phyloP scores from a whole-genome alignment of 1,140 invertebrate genomes.

The Psix sp. region DNA sequence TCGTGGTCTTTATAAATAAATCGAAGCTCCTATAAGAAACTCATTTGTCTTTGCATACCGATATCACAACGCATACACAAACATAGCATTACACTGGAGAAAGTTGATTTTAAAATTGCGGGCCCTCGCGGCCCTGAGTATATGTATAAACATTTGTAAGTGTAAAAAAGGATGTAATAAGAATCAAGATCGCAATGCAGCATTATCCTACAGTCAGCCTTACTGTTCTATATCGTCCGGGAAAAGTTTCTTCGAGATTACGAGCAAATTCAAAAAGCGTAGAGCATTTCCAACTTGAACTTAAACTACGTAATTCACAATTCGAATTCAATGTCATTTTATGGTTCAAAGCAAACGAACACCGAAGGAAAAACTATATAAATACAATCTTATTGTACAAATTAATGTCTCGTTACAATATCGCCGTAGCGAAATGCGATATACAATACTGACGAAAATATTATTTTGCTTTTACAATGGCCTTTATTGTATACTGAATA shows the following conservation, averaged over 20 bases:
- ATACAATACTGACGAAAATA: too few species aligned
- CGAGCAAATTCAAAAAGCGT: not conserved
- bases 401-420: too few species aligned
- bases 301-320: too few species aligned
- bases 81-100: constrained; percentile 3
- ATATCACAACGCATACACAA: constrained; percentile 18
- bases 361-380: too few species aligned
- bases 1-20: constrained; percentile 28
- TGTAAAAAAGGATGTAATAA: not conserved
- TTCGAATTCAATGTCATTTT: too few species aligned
- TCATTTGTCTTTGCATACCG: constrained; percentile 2
- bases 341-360: too few species aligned
- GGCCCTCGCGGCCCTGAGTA: not conserved
- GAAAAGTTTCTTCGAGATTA: constrained; percentile 22
- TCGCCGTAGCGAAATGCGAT: too few species aligned
- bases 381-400: too few species aligned
- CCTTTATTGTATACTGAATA: too few species aligned
- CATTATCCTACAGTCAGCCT: constrained; percentile 28
- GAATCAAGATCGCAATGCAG: constrained; percentile 5
- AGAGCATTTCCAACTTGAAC: not conserved
- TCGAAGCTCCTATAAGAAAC: too few species aligned
- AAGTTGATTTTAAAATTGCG: too few species aligned
- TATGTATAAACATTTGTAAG: not conserved
- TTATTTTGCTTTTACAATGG: too few species aligned
- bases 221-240: constrained; percentile 23